Conservation (phyloP, 2,113 vertebrate genomes). For the Ceyx cyanopectus region DNA sequence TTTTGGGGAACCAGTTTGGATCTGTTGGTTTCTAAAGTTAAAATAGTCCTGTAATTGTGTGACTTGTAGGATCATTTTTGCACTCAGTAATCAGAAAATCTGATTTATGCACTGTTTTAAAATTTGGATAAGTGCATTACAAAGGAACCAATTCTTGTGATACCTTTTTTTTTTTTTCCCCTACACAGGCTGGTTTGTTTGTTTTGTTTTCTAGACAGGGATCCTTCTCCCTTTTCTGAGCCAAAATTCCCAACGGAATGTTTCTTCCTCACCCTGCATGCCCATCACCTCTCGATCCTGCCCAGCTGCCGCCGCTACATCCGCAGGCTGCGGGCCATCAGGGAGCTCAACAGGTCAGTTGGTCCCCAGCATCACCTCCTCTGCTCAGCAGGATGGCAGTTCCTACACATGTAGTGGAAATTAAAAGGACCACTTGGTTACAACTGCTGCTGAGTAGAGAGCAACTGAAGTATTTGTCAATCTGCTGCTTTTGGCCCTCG, state of each 20-base stretch:
- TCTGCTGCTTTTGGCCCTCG: not conserved
- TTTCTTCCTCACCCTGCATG: slow-evolving; percentile 96
- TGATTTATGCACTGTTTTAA: not conserved
- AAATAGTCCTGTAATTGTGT: not conserved
- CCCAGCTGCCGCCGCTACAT: slow-evolving; percentile 96
- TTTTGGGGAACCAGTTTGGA: not conserved
- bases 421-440: accelerated
- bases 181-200: not conserved
- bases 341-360: slow-evolving; percentile 93
- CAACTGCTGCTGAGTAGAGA: not conserved
- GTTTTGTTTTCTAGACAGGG: slow-evolving; percentile 79
- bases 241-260: slow-evolving; percentile 98
- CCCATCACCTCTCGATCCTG: slow-evolving; percentile 95
- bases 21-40: not conserved
- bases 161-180: not conserved
- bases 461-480: accelerated
- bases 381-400: not conserved
- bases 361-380: too few relatives aligned
- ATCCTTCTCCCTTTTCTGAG: slow-evolving; percentile 88
- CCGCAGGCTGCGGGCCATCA: slow-evolving; percentile 92
- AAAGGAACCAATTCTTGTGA: not conserved
- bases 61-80: not conserved
- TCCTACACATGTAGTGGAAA: not conserved
- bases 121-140: not conserved
- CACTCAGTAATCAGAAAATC: not conserved